Evolutionary conservation across 1,140 invertebrate species (phyloP), one percentile per base, ranked within the genome.

Genomic region (Bombus confusus): DNA sequence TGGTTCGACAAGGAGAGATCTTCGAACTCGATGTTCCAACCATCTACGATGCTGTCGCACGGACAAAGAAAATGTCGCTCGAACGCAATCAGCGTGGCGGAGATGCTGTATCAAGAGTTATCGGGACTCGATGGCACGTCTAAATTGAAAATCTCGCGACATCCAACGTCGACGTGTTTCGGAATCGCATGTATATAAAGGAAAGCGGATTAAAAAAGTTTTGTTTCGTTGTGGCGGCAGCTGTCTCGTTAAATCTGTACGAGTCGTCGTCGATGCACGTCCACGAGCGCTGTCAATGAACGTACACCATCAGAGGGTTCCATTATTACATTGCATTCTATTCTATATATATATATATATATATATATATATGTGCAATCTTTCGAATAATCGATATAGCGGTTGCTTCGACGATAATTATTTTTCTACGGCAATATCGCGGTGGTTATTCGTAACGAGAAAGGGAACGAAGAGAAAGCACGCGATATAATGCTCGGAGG

Each of bases 241-340:
- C 37, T 83, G 82, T 83, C 69, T 83, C 82, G 43, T 83, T 83
- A 83, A 83, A 77, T 59, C 41, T 78, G 82, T 37, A 83, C 31
- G 57, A 82, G 43, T 18, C 71, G 9, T 8, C 31, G 57, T 64
- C 22, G 57, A 25, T 25, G 18, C 59, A 25, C 34, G 41, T 52
- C 43, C 12, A 39, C 41, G 43, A 25, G 9, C 18, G 22, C 37
- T 68, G 72, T 66, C 47, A 31, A 77, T 73, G 62, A 18, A 3
- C 43, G 15, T 15, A 22, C 13, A 41, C 3, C 12, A 1, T 15
- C 18, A 22, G 31, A 57, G n/a, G n/a, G 8, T 68, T 82, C 62
- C 75, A 39, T 75, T 52, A 37, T 83, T 39, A 41, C 52, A 59
- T 73, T 5, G 47, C 22, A 57, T 31, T 3, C 13, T 57, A 15